These are phyloP conservation scores for Cassiopea andromeda DNA, from an alignment of 30 jellyfish, hydroid and myxozoan genomes.

Conservation along the genomic window DNA sequence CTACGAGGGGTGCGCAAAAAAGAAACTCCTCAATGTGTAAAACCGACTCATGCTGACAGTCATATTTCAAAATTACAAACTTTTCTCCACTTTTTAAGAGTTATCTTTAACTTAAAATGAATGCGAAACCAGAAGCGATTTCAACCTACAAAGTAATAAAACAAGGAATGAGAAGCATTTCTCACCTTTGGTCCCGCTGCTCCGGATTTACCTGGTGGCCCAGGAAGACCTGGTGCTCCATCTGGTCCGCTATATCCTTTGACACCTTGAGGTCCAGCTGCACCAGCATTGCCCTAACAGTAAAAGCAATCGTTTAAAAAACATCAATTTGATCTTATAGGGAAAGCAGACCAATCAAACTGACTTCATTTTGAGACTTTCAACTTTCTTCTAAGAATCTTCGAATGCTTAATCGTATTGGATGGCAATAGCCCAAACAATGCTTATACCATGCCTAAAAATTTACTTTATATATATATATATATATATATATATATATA, in stretches of 20 bases:
- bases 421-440: too few species aligned
- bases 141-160: background rate
- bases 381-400: too few species aligned
- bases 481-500: too few species aligned
- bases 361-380: background rate
- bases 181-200: conserved; percentile 53
- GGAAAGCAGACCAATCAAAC: background rate
- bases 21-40: too few species aligned
- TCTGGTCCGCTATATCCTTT: conserved; percentile 31
- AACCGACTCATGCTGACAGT: too few species aligned
- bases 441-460: too few species aligned
- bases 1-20: too few species aligned
- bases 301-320: background rate
- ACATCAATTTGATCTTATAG: background rate
- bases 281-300: conserved; percentile 32
- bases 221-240: conserved; percentile 41
- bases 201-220: conserved; percentile 49
- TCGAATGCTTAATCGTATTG: too few species aligned
- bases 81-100: background rate
- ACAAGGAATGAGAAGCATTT: background rate
- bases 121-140: background rate
- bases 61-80: too few species aligned
- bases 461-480: too few species aligned
- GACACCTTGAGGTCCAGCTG: conserved; percentile 7
- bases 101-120: too few species aligned